These are phyloP conservation scores for Enteromius afrohamiltoni DNA, from an alignment of 2,797 vertebrate species.

Conservation along the genomic window DNA sequence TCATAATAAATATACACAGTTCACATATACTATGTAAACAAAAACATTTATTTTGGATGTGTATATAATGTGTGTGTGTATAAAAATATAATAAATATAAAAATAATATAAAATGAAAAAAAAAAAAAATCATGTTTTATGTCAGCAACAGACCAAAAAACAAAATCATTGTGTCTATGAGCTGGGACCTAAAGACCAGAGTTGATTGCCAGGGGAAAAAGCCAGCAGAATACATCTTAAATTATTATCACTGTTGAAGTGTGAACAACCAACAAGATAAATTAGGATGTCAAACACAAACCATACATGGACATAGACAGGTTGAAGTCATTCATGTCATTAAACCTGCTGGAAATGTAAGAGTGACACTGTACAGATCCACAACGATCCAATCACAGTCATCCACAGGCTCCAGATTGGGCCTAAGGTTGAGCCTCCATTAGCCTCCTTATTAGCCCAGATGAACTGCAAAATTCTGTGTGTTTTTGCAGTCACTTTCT, in stretches of 20 bases:
- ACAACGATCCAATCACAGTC: neutral
- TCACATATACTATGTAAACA: too few relatives aligned
- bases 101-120: neutral
- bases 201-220: slow-evolving; percentile 9
- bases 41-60: too few relatives aligned
- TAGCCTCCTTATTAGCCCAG: slow-evolving; percentile 26
- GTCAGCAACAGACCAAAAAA: neutral
- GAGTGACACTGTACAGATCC: neutral
- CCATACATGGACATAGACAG: slow-evolving; percentile 21
- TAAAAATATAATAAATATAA: too few relatives aligned
- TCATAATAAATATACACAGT: too few relatives aligned
- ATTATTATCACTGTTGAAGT: neutral
- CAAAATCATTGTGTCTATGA: neutral
- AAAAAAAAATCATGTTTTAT: neutral
- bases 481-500: slow-evolving; percentile 44
- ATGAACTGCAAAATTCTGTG: slow-evolving; percentile 30
- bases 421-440: neutral
- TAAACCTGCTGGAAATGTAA: neutral
- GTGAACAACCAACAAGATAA: slow-evolving; percentile 3
- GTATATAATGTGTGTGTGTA: too few relatives aligned
- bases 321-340: neutral
- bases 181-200: neutral
- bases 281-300: slow-evolving; percentile 13
- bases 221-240: slow-evolving; percentile 9
- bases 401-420: neutral